Conservation (phyloP, 2,113 vertebrate genomes). For the Podiceps cristatus region DNA sequence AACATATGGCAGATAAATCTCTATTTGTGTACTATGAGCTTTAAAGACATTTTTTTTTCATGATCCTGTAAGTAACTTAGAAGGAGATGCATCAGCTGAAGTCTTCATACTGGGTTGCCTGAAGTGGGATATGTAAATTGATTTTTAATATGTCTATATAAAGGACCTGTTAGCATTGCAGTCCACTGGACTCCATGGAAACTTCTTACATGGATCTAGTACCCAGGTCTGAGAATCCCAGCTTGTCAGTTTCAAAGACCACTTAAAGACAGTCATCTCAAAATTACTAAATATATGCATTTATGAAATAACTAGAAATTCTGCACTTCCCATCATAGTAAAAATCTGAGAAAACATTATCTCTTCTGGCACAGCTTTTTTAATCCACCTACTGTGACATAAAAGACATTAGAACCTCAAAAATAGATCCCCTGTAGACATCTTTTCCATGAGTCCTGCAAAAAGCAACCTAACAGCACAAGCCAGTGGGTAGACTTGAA, state of each 20-base stretch:
- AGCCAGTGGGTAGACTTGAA: not conserved
- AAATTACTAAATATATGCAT: not conserved
- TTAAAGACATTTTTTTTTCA: not conserved
- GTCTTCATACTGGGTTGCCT: not conserved
- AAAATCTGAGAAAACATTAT: not conserved
- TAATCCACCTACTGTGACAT: not conserved
- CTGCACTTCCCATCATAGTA: no score
- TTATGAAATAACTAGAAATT: not conserved
- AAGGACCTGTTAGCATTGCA: not conserved
- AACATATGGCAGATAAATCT: not conserved
- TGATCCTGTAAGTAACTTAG: not conserved
- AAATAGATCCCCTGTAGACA: not conserved
- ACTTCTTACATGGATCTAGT: not conserved
- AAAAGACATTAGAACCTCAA: not conserved
- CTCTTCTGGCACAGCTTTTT: not conserved
- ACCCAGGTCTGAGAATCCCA: not conserved
- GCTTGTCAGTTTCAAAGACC: not conserved
- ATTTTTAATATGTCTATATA: not conserved
- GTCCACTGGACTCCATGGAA: not conserved
- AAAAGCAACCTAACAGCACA: not conserved
- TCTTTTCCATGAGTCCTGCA: not conserved
- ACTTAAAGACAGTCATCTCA: not conserved
- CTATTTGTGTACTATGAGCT: not conserved
- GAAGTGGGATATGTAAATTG: not conserved
- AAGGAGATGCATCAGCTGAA: not conserved